Conservation (phyloP, 1,140 invertebrate genomes). For the Elymnias hypermnestra region DNA sequence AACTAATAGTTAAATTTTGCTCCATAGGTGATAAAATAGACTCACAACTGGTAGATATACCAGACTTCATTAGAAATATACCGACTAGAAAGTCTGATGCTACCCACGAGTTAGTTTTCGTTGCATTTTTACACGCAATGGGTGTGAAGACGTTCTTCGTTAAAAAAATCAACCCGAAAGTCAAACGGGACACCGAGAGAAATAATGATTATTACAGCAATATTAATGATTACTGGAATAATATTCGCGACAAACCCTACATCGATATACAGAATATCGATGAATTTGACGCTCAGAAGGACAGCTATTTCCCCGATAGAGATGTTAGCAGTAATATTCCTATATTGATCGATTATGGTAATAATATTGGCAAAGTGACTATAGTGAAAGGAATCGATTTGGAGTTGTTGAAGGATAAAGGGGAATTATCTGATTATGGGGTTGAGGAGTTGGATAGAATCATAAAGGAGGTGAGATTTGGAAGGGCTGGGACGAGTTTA, state of each 20-base stretch:
- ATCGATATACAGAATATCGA: conserved; percentile 11
- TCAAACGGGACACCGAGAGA: conserved; percentile 25
- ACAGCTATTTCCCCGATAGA: not conserved
- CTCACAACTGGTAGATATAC: conserved; percentile 79
- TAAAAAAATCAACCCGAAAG: conserved; percentile 24
- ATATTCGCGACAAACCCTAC: conserved; percentile 10
- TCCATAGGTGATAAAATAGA: conserved; percentile 40
- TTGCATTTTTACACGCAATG: conserved; percentile 78
- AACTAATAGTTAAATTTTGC: no score
- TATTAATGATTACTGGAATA: conserved; percentile 39
- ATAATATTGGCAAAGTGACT: conserved; percentile 4
- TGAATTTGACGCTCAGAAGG: not conserved
- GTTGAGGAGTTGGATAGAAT: conserved; percentile 32
- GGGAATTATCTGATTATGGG: conserved; percentile 10
- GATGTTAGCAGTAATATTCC: not conserved
- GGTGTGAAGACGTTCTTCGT: conserved; percentile 80
- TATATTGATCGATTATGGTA: not conserved
- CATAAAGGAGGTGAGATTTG: conserved; percentile 13
- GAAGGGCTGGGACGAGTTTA: conserved; percentile 7
- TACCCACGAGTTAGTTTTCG: conserved; percentile 80
- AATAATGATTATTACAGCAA: conserved; percentile 29
- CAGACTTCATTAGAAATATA: conserved; percentile 75
- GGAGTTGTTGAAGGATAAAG: conserved; percentile 32
- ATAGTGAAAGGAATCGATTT: conserved; percentile 21
- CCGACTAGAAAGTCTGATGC: conserved; percentile 80